These are phyloP conservation scores for Aplysina aerophoba DNA, from an alignment of 37 sponge, comb jelly and placozoan genomes.

Conservation along the genomic window DNA sequence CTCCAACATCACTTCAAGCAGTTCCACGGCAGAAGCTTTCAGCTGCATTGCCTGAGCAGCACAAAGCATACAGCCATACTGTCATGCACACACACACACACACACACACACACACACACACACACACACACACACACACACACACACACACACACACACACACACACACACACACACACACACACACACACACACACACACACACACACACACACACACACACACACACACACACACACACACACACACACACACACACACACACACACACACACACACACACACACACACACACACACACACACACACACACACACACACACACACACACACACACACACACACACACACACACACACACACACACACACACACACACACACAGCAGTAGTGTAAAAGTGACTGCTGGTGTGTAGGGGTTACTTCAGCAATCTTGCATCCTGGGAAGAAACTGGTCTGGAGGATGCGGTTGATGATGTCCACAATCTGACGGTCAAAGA, in stretches of 20 bases:
- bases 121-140: too few relatives aligned
- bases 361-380: too few relatives aligned
- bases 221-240: background rate
- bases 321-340: background rate
- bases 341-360: background rate
- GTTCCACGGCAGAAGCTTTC: conserved; percentile 59
- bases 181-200: too few relatives aligned
- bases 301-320: background rate
- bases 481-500: conserved; percentile 65
- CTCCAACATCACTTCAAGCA: conserved; percentile 66
- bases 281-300: background rate
- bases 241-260: background rate
- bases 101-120: too few relatives aligned
- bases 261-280: background rate
- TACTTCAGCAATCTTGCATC: conserved; percentile 9
- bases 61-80: background rate
- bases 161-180: too few relatives aligned
- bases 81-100: too few relatives aligned
- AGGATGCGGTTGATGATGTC: conserved; percentile 67
- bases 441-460: background rate
- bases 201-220: background rate
- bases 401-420: background rate
- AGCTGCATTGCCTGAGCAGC: conserved; percentile 29
- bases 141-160: too few relatives aligned
- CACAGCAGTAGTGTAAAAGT: too few relatives aligned